Evolutionary conservation across 2,888 invertebrate species (phyloP).

Genomic region (Standfussiana lucernea): DNA sequence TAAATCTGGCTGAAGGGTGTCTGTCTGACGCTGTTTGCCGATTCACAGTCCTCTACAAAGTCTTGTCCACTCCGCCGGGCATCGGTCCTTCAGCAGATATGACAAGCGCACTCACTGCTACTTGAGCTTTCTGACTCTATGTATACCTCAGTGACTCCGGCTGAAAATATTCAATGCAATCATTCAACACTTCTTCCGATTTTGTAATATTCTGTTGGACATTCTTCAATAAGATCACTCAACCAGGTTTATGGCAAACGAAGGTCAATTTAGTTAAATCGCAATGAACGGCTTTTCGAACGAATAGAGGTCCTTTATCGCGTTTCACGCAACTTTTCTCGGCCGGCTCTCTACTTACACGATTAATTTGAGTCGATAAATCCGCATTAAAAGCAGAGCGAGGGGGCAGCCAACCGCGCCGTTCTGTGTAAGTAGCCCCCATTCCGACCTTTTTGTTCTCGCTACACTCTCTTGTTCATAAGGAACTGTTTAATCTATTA

Average conservation of each 20-base stretch:
- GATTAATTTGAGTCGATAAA: slow-evolving; percentile 91
- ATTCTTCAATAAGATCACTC: slow-evolving; percentile 52
- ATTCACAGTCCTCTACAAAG: slow-evolving; percentile 29
- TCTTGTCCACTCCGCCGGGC: slow-evolving; percentile 21
- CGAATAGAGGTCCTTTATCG: slow-evolving; percentile 85
- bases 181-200: slow-evolving; percentile 8
- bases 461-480: slow-evolving; percentile 73
- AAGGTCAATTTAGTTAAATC: slow-evolving; percentile 82
- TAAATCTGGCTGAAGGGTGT: slow-evolving; percentile 24
- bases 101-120: slow-evolving; percentile 33
- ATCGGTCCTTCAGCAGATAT: slow-evolving; percentile 33
- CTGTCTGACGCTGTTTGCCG: slow-evolving; percentile 23
- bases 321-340: slow-evolving; percentile 88
- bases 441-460: slow-evolving; percentile 85
- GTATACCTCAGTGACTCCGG: not conserved
- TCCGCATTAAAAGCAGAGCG: slow-evolving; percentile 88
- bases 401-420: slow-evolving; percentile 85
- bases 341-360: slow-evolving; percentile 87
- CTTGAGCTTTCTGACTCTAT: slow-evolving; percentile 26
- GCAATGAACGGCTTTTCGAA: slow-evolving; percentile 81
- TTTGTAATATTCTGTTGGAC: slow-evolving; percentile 13
- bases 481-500: slow-evolving; percentile 79
- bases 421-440: slow-evolving; percentile 84
- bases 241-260: slow-evolving; percentile 71
- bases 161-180: slow-evolving; percentile 34